Evolutionary conservation across 2,797 vertebrate genomes (phyloP), one percentile per base, ranked within the genome.

Genomic region (Microtus californicus): DNA sequence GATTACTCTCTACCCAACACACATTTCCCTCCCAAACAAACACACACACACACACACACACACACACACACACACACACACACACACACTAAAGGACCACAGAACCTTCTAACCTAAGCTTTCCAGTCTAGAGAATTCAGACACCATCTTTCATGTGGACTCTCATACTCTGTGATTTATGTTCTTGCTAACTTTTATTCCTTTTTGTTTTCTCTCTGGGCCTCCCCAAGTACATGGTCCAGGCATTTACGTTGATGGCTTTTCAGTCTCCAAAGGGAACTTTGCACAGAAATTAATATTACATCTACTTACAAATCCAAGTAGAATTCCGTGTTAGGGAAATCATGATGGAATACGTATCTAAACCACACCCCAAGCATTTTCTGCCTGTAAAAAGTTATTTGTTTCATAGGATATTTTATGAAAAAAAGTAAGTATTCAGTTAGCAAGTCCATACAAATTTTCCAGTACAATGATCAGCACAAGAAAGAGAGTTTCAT

Each of bases 401-500:
- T 11, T 31, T 7, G 7, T 69, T 23, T 77, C 27, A 3, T 37
- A 34, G 86, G 54, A 59, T 27, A 10, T 63, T 86, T 43, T 67
- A 85, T 40, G 7, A 10, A 15, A 45, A 74, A 54, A 1, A 54
- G 40, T 12, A 40, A 67, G 29, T 15, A 13, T 67, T n/a, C 23
- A 29, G 21, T 81, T 69, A 67, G 10, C 40, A 67, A 56, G n/a
- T 3, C 5, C 0, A 27, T n/a, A 27, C 2, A 45, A 40, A 1
- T 3, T 10, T 1, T 3, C 8, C 1, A 29, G 6, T 23, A 59
- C 56, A 59, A 23, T 59, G 25, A 59, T 71, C 21, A 43, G 9
- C 12, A 9, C 2, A 34, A 11, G 51, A 27, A 23, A n/a, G 4
- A 21, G 10, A 17, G 34, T 19, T 23, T 5, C 0, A 1, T 17